phyloP scores from a whole-genome alignment of 2,113 vertebrate genomes.

The Pardalotus punctatus region DNA sequence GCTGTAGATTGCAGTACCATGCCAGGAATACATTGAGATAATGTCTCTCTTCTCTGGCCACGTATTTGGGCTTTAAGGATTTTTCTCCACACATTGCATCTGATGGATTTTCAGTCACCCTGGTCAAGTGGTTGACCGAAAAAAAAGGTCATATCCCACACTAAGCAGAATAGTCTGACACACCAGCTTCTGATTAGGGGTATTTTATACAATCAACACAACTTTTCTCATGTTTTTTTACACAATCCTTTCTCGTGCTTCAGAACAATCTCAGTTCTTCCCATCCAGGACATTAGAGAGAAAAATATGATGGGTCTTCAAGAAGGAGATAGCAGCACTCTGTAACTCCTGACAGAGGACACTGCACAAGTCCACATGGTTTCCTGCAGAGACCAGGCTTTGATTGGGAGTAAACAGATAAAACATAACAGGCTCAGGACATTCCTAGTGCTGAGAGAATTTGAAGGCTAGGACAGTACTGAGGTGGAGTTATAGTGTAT shows the following conservation, averaged over 20 bases:
- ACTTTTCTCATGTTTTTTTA: neutral
- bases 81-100: neutral
- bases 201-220: neutral
- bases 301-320: neutral
- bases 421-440: neutral
- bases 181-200: neutral
- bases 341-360: neutral
- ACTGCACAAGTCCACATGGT: rapidly evolving
- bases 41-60: neutral
- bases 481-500: neutral
- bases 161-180: neutral
- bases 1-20: neutral
- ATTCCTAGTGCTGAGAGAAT: neutral
- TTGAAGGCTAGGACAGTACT: neutral
- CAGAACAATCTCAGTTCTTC: neutral
- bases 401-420: neutral
- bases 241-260: neutral
- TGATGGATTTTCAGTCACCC: neutral
- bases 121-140: neutral
- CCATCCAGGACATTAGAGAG: neutral
- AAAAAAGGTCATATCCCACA: neutral
- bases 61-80: neutral
- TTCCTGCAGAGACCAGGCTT: neutral
- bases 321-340: neutral
- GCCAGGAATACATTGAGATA: neutral